Evolutionary conservation across 2,113 vertebrate genomes (phyloP).

Genomic region (Hemibagrus wyckioides): DNA sequence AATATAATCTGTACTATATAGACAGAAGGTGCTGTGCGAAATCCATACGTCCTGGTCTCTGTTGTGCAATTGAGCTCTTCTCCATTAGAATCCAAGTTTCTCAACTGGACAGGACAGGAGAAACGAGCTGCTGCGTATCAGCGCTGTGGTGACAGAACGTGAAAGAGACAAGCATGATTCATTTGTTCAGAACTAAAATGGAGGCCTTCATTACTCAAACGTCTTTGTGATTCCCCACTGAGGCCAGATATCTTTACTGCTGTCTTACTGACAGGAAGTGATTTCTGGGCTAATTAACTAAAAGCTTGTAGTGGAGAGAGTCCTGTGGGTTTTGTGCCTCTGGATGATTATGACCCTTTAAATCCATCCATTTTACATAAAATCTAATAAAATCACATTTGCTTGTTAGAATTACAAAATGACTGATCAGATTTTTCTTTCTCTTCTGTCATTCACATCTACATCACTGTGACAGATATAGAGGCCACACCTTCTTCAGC

Average conservation of each 20-base stretch:
- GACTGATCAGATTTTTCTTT: neutral
- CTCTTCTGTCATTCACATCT: neutral
- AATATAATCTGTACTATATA: neutral
- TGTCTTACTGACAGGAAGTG: constrained; percentile 17
- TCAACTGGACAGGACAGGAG: neutral
- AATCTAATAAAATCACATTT: neutral
- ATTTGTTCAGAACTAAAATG: constrained; percentile 2
- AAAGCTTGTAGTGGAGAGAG: neutral
- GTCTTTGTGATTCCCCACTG: neutral
- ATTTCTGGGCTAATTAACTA: constrained; percentile 40
- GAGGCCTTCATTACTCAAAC: constrained; percentile 17
- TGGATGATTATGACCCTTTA: constrained; percentile 25
- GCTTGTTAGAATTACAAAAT: neutral
- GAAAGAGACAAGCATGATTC: neutral
- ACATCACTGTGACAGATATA: neutral
- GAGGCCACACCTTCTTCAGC: neutral
- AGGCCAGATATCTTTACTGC: neutral
- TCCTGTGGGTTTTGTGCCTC: neutral
- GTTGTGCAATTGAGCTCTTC: neutral
- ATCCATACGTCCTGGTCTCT: neutral
- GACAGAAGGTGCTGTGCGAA: neutral
- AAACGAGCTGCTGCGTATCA: neutral
- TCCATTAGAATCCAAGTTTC: neutral
- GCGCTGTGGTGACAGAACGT: neutral
- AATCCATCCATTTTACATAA: neutral